Conservation (phyloP, 2,797 vertebrate species). For the Pelobates cultripes region DNA sequence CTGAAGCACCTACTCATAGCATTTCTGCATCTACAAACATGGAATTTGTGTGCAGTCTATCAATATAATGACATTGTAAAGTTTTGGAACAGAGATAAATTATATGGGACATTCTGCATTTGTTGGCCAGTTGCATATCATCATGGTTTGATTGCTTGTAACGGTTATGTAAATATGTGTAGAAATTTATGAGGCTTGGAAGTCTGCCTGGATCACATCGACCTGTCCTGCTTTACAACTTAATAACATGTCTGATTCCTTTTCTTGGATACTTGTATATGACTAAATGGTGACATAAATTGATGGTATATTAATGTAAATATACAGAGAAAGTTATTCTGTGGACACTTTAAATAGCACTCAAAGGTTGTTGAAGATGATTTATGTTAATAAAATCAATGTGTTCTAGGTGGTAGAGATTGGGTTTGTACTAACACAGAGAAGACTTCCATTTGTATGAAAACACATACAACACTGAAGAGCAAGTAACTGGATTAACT, state of each 20-base stretch:
- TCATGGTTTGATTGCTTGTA: conserved; percentile 65
- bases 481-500: too few species aligned
- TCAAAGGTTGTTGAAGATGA: background rate
- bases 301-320: conserved; percentile 68
- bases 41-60: conserved; percentile 77
- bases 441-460: too few species aligned
- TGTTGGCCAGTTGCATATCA: conserved; percentile 70
- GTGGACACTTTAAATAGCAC: conserved; percentile 9
- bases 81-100: conserved; percentile 74
- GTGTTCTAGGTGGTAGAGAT: conserved; percentile 2
- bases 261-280: conserved; percentile 58
- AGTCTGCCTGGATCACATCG: conserved; percentile 59
- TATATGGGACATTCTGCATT: conserved; percentile 71
- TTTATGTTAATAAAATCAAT: conserved; percentile 3
- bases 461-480: too few species aligned
- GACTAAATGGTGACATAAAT: conserved; percentile 64
- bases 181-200: conserved; percentile 64
- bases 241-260: conserved; percentile 59
- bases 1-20: conserved; percentile 67
- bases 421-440: too few species aligned
- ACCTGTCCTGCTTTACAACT: conserved; percentile 68
- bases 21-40: conserved; percentile 67
- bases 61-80: conserved; percentile 80
- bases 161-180: conserved; percentile 67
- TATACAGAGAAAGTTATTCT: conserved; percentile 28